These are phyloP conservation scores for Petrocephalus schoutedeni DNA, from an alignment of 2,797 vertebrate genomes.

Conservation along the genomic window DNA sequence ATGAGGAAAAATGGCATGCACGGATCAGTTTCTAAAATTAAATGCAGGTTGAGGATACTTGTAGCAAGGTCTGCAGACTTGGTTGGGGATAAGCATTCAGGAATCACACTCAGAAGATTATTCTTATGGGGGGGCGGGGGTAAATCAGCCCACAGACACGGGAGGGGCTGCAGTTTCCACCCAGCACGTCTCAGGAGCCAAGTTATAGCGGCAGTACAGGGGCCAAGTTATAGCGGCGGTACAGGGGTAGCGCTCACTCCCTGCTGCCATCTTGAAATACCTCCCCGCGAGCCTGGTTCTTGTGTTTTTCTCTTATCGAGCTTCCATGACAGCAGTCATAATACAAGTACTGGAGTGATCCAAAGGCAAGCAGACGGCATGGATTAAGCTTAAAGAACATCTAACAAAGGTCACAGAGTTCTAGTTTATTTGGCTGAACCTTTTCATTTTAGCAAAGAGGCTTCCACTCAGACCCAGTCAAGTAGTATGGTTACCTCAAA, in stretches of 20 bases:
- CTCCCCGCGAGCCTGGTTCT: neutral
- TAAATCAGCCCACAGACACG: neutral
- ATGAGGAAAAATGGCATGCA: neutral
- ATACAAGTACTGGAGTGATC: neutral
- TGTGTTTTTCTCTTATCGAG: neutral
- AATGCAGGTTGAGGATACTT: neutral
- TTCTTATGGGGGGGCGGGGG: neutral
- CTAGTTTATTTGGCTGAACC: neutral
- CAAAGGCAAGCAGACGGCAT: neutral
- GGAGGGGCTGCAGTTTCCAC: neutral
- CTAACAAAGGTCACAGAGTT: neutral
- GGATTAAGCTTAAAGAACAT: neutral
- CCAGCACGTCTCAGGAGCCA: neutral
- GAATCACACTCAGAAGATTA: neutral
- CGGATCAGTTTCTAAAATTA: constrained; percentile 19
- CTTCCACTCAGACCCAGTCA: neutral
- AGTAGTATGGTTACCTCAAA: neutral
- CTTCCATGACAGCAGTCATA: neutral
- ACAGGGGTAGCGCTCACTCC: neutral
- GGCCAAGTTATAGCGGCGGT: neutral
- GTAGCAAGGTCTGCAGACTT: neutral
- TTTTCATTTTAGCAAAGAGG: neutral
- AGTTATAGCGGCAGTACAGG: neutral
- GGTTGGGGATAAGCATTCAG: neutral
- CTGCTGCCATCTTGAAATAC: neutral